phyloP scores from a whole-genome alignment of 1,140 invertebrate species.

The Drosophila hydei region DNA sequence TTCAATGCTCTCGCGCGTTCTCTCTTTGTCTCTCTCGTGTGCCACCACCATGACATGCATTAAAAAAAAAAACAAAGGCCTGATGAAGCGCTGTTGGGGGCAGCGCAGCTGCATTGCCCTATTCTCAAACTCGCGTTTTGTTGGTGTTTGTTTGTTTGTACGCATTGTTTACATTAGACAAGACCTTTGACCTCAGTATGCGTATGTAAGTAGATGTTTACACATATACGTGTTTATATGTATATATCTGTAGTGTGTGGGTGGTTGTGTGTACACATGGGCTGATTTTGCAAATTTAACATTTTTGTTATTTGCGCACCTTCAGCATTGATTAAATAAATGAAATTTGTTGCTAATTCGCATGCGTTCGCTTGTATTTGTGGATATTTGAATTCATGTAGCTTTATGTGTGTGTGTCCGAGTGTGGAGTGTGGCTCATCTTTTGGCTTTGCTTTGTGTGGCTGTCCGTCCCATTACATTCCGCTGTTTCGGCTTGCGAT shows the following conservation, averaged over 20 bases:
- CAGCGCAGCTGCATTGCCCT: slow-evolving; percentile 50
- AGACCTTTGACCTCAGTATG: slow-evolving; percentile 67
- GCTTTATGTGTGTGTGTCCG: not conserved
- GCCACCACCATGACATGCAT: slow-evolving; percentile 30
- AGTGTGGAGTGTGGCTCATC: slow-evolving; percentile 21
- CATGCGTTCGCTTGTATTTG: slow-evolving; percentile 36
- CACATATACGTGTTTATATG: not conserved
- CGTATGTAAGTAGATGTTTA: slow-evolving; percentile 20
- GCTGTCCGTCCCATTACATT: slow-evolving; percentile 16
- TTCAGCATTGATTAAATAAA: slow-evolving; percentile 40
- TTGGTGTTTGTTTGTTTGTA: slow-evolving; percentile 39
- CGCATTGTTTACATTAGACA: slow-evolving; percentile 49
- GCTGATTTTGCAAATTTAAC: slow-evolving; percentile 26
- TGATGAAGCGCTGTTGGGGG: slow-evolving; percentile 37
- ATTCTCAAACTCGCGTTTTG: slow-evolving; percentile 29
- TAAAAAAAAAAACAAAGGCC: slow-evolving; percentile 36
- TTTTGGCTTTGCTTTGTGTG: slow-evolving; percentile 39
- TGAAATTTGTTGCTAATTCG: slow-evolving; percentile 22
- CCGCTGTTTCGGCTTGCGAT: slow-evolving; percentile 8
- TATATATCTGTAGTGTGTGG: not conserved
- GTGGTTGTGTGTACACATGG: not conserved
- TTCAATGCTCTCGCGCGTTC: not conserved
- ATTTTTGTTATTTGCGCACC: not conserved
- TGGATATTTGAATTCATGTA: too few species aligned
- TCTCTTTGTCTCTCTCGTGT: slow-evolving; percentile 20